Evolutionary conservation across 2,113 vertebrate species (phyloP), one percentile per base, ranked within the genome.

Genomic region (Bubalus kerabau): DNA sequence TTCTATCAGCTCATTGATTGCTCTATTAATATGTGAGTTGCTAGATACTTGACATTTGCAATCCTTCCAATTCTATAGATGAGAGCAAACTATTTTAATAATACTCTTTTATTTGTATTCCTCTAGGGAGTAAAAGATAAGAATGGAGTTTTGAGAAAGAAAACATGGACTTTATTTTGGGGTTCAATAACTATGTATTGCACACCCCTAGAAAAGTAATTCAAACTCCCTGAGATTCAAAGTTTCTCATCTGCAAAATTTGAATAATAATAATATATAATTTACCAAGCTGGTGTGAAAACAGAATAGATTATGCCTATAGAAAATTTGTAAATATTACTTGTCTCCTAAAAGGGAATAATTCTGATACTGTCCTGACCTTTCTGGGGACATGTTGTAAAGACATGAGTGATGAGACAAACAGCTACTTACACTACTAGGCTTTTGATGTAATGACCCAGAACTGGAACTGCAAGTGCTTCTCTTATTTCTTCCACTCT

Each of bases 311-410:
- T 78, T 60, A 83, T 32, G 3, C 46, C 46, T 64, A 28, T 12
- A 56, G 46, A 26, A 97, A 93, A 93, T 91, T 92, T 85, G 48
- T 93, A 95, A 96, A 93, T 89, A 71, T 93, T 84, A 84, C 21
- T 64, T 76, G 16, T 32, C 4, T 15, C 26, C 16, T 4, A 32
- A 95, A 95, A 95, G 5, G 30, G 21, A 95, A 84, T 26, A 84
- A 96, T 93, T 60, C 82, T 87, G 30, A 32, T 48, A 87, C 43
- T 50, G 36, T 7, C 7, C 50, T 56, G 14, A 59, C 6, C 2
- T 83, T 90, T 93, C 87, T 40, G 2, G 54, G 52, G 30, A 76
- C 92, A 87, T 23, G 67, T 64, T 87, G 91, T 71, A 78, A 64
- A 83, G 40, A 71, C 26, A 60, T 40, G 23, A 96, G 6, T 81